Conservation (phyloP, 64 coral and sea anemone genomes). For the Stichodactyla helianthus region DNA sequence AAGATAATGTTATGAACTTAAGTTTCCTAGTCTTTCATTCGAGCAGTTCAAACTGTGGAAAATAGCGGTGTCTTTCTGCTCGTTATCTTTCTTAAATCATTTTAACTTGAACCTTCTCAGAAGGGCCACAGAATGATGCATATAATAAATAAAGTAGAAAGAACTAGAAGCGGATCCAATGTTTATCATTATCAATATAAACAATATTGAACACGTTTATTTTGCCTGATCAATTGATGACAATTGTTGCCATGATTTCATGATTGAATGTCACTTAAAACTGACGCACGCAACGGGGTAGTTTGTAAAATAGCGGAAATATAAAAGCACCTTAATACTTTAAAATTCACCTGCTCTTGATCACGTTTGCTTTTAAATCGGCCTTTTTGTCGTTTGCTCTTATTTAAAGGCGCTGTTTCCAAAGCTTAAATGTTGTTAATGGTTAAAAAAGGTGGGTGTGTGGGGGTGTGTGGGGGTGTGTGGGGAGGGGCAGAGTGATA, state of each 20-base stretch:
- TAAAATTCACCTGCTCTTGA: neutral
- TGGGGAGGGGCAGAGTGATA: too few relatives aligned
- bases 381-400: too few relatives aligned
- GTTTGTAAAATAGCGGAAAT: neutral
- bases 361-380: neutral
- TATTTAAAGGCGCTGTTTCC: too few relatives aligned
- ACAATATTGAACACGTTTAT: neutral
- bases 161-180: neutral
- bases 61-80: too few relatives aligned
- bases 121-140: too few relatives aligned
- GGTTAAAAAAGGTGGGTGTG: too few relatives aligned
- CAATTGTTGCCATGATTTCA: neutral
- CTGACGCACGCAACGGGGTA: neutral
- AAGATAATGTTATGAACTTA: too few relatives aligned
- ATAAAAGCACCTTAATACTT: neutral
- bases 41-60: too few relatives aligned
- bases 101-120: neutral
- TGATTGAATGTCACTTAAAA: constrained; percentile 4
- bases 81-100: neutral
- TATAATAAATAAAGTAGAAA: neutral
- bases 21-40: too few relatives aligned
- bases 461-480: too few relatives aligned
- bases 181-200: neutral
- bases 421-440: too few relatives aligned
- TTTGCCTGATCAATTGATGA: neutral